Evolutionary conservation across 2,888 invertebrate genomes (phyloP).

Genomic region (Ryuthela nishihirai): DNA sequence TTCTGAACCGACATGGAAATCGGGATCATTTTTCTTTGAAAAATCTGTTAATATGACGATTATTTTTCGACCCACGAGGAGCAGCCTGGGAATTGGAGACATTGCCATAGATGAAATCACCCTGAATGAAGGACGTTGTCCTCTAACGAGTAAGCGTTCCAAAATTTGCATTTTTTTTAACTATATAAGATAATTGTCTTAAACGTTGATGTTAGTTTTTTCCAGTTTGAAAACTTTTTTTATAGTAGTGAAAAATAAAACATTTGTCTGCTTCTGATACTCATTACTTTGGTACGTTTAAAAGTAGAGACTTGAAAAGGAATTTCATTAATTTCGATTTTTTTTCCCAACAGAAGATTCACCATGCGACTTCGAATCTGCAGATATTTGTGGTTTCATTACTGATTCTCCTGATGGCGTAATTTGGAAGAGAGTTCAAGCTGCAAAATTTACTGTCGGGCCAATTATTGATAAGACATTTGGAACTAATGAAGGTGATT

Average conservation of each 20-base stretch:
- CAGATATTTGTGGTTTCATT: slow-evolving; percentile 34
- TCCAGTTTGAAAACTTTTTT: too few relatives aligned
- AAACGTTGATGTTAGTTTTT: too few relatives aligned
- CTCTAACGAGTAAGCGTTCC: slow-evolving; percentile 19
- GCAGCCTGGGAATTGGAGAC: slow-evolving; percentile 21
- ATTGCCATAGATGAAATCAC: slow-evolving; percentile 39
- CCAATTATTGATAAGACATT: slow-evolving; percentile 30
- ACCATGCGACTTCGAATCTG: slow-evolving; percentile 35
- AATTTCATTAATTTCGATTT: too few relatives aligned
- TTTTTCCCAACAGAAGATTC: slow-evolving; percentile 14
- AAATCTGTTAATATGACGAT: slow-evolving; percentile 18
- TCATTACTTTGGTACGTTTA: too few relatives aligned
- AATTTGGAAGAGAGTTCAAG: slow-evolving; percentile 26
- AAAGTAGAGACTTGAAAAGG: too few relatives aligned
- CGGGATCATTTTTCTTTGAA: slow-evolving; percentile 22
- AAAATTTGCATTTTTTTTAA: too few relatives aligned
- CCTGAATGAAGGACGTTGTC: slow-evolving; percentile 30
- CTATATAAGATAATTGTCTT: too few relatives aligned
- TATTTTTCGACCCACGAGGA: slow-evolving; percentile 9
- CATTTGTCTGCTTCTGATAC: too few relatives aligned
- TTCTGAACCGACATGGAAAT: slow-evolving; percentile 15
- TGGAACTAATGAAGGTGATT: slow-evolving; percentile 32
- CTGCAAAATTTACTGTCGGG: slow-evolving; percentile 3
- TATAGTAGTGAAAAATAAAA: too few relatives aligned
- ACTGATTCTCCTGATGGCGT: slow-evolving; percentile 12